A percentile compares a stretch with the other conserved stretches of the same genome.
Conservation (phyloP, 2,797 vertebrate genomes). For the Mormyrus proboscirostris region DNA sequence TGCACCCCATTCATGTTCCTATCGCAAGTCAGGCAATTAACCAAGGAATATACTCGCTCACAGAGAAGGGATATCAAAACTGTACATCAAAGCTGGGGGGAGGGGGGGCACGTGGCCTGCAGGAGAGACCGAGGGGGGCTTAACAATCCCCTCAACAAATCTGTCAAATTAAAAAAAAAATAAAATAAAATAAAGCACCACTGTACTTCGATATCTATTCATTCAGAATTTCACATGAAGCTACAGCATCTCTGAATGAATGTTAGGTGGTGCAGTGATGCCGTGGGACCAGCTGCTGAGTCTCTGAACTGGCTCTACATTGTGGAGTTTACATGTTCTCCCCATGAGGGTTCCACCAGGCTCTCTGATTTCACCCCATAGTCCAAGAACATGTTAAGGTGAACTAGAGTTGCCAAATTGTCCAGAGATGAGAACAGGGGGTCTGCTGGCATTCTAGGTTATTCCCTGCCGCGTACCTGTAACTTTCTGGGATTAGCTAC, state of each 20-base stretch:
- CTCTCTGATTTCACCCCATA: not conserved
- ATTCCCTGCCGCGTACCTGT: not conserved
- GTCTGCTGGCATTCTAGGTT: not conserved
- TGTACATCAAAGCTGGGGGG: not conserved
- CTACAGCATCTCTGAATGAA: not conserved
- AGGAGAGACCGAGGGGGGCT: not conserved
- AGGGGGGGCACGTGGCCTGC: not conserved
- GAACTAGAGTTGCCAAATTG: not conserved
- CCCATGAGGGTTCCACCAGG: not conserved
- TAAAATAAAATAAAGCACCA: not conserved
- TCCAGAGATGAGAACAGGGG: not conserved
- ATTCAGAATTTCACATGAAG: not conserved
- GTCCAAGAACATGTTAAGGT: not conserved
- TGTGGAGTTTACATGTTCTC: not conserved
- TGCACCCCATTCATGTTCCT: not conserved
- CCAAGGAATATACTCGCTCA: not conserved
- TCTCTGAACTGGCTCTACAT: not conserved
- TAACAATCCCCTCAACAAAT: not conserved
- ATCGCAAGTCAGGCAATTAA: conserved; percentile 2
- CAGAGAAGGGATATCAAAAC: not conserved
- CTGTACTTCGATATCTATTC: not conserved
- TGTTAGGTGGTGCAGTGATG: not conserved
- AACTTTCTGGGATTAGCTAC: not conserved
- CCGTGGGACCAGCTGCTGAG: not conserved
- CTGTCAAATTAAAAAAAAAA: not conserved